A percentile compares a stretch with the other conserved stretches of the same genome.
Evolutionary conservation across 1,140 invertebrate genomes (phyloP).

Genomic region (Lethrus apterus): DNA sequence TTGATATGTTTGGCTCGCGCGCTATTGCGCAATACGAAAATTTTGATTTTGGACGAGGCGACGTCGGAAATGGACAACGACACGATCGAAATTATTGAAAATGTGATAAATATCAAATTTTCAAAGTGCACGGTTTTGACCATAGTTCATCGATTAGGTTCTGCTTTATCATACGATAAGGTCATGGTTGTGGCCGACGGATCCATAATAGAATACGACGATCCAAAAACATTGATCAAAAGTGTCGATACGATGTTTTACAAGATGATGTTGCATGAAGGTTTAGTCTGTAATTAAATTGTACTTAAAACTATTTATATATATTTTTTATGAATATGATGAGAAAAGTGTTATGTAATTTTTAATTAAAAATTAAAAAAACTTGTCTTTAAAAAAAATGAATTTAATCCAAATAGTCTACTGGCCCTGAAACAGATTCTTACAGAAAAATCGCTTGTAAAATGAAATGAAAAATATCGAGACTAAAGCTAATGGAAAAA

Average conservation of each 20-base stretch:
- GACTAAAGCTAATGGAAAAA: too few relatives aligned
- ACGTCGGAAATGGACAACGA: slow-evolving; percentile 63
- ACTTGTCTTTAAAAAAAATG: not conserved
- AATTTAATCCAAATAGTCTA: not conserved
- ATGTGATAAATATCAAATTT: slow-evolving; percentile 62
- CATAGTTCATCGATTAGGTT: slow-evolving; percentile 74
- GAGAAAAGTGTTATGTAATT: not conserved
- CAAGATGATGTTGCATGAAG: slow-evolving; percentile 42
- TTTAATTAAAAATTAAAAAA: not conserved
- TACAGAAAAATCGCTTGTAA: too few relatives aligned
- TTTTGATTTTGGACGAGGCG: slow-evolving; percentile 72
- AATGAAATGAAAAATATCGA: too few relatives aligned
- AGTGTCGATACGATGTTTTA: slow-evolving; percentile 55
- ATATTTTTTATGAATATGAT: slow-evolving; percentile 1
- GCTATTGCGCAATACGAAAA: slow-evolving; percentile 63
- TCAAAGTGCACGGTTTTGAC: slow-evolving; percentile 68
- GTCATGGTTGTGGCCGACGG: slow-evolving; percentile 67
- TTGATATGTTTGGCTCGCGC: slow-evolving; percentile 71
- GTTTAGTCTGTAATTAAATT: not conserved
- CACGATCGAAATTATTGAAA: slow-evolving; percentile 62
- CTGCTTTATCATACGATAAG: slow-evolving; percentile 71
- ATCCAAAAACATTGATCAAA: slow-evolving; percentile 57
- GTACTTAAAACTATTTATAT: not conserved
- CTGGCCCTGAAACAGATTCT: not conserved
- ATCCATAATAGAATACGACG: slow-evolving; percentile 60